Base-by-base conservation (phyloP, 2,797 vertebrate species). In the Trachurus trachurus region DNA sequence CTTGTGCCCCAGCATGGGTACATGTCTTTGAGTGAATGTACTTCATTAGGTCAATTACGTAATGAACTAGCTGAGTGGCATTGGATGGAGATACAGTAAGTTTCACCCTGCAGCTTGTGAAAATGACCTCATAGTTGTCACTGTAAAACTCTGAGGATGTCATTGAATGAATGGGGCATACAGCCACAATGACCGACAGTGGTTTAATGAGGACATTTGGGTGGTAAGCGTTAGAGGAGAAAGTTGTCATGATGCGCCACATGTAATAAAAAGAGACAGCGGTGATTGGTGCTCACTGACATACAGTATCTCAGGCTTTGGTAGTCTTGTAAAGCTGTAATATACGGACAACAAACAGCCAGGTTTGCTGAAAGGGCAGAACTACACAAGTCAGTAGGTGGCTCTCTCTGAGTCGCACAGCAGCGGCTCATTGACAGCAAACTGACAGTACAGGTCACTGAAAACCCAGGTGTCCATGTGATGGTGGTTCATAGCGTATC, bases 11-110 rank as follows among this genome's bases (percentile, higher is more conserved):
- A 61, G 64, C 16, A 71, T 44, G 45, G 52, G 47, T 59, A 74
- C 74, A 73, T 71, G 73, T 88, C 83, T 88, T 76, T 53, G 67
- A 76, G 66, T 66, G 64, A 81, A 49, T 40, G 13, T 69, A 56
- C 80, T 82, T 92, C 78, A 91, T 93, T 93, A 92, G 91, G 80
- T 87, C 68, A 87, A 93, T 94, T 88, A 91, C 71, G 64, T 86
- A 80, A 93, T 74, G 79, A 91, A 81, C 63, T 58, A 70, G 76
- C 77, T 81, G 78, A 83, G 81, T 82, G 53, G 83, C 81, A 79
- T 68, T 73, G 71, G 67, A 80, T 77, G 71, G 70, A 76, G 78
- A 66, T 65, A 58, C 71, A 71, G 54, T 49, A 63, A 2, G 26
- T 76, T 71, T 75, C 61, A 44, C 78, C 83, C 84, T 62, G 76